Percentiles rank a stretch among this genome's conserved stretches.
Conservation (phyloP, 2,113 vertebrate species). For the Synodontis membranacea region DNA sequence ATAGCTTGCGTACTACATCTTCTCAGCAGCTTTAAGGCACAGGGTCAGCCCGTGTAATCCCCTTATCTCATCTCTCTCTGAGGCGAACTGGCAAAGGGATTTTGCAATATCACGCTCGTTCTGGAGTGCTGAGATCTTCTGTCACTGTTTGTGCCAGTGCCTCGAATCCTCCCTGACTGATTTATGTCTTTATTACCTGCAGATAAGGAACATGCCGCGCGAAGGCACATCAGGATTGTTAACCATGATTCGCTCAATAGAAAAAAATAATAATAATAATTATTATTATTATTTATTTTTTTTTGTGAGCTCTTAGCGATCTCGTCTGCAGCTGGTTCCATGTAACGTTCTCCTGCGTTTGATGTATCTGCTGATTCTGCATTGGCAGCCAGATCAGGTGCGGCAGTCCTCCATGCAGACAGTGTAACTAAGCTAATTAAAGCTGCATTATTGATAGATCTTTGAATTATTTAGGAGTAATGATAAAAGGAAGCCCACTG, state of each 20-base stretch:
- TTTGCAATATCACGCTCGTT: background rate
- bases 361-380: constrained; percentile 11
- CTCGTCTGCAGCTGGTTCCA: background rate
- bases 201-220: background rate
- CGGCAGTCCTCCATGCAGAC: constrained; percentile 26
- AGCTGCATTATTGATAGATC: constrained; percentile 54
- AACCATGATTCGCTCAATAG: background rate
- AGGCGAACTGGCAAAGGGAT: constrained; percentile 1
- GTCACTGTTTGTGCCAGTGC: constrained; percentile 7
- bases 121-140: background rate
- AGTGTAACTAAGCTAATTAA: constrained; percentile 55
- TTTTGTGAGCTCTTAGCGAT: background rate
- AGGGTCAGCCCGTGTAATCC: constrained; percentile 48
- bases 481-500: constrained; percentile 45
- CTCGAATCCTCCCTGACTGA: background rate
- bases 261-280: background rate
- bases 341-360: background rate
- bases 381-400: constrained; percentile 11
- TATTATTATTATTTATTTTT: too few relatives aligned
- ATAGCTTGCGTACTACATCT: constrained; percentile 42
- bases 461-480: constrained; percentile 48
- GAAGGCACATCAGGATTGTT: background rate
- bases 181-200: constrained; percentile 8
- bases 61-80: constrained; percentile 49
- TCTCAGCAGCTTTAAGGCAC: constrained; percentile 39